Conservation (phyloP, 2,797 vertebrate species). For the Podarcis siculus region DNA sequence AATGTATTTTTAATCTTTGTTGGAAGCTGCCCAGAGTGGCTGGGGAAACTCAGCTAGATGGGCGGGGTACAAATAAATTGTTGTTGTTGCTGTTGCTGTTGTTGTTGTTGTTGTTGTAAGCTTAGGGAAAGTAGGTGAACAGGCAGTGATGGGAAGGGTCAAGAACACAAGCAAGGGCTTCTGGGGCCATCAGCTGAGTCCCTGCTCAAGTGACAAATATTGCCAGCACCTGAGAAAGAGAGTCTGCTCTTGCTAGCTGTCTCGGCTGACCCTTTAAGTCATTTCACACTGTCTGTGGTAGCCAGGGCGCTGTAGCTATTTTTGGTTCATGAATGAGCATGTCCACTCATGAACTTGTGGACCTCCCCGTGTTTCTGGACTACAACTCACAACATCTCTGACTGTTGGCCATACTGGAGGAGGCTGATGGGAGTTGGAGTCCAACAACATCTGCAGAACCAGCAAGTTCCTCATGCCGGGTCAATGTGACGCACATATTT, state of each 20-base stretch:
- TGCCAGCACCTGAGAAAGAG: neutral
- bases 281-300: neutral
- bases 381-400: no score
- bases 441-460: no score
- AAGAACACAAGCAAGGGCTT: neutral
- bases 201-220: neutral
- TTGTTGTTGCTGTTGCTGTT: no score
- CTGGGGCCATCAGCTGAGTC: neutral
- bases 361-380: no score
- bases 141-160: neutral
- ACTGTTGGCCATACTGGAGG: no score
- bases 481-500: neutral
- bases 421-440: neutral
- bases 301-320: neutral
- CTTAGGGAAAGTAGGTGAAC: neutral
- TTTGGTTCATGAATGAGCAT: neutral
- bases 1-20: no score
- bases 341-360: neutral
- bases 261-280: neutral
- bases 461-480: no score
- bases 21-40: no score
- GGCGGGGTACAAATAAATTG: no score
- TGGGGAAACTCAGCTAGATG: no score
- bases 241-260: neutral
- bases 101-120: no score